These are phyloP conservation scores for Cardiocondyla obscurior DNA, from an alignment of 1,140 invertebrate genomes.

Conservation along the genomic window DNA sequence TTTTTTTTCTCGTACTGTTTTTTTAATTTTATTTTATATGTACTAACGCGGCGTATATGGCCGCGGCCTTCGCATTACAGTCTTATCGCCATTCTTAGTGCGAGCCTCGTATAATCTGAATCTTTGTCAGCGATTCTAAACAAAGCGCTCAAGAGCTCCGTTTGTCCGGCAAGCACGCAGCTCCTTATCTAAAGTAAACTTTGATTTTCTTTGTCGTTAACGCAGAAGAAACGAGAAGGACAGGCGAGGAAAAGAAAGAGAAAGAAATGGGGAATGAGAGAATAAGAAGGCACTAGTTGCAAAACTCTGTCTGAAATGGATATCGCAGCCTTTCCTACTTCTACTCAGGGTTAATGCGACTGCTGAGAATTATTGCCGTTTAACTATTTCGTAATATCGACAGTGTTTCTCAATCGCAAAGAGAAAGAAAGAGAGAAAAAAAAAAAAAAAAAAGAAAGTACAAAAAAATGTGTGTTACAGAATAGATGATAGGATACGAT, in stretches of 20 bases:
- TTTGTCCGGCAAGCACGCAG: slow-evolving; percentile 68
- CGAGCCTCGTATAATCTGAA: slow-evolving; percentile 67
- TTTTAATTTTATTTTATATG: slow-evolving; percentile 53
- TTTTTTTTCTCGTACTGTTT: not conserved
- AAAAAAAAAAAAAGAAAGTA: too few relatives aligned
- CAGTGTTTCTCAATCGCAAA: not conserved
- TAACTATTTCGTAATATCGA: slow-evolving; percentile 1
- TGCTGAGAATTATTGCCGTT: not conserved
- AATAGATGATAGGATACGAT: not conserved
- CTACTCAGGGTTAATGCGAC: not conserved
- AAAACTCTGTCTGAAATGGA: slow-evolving; percentile 58
- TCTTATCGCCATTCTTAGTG: slow-evolving; percentile 63
- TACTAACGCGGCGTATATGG: slow-evolving; percentile 3
- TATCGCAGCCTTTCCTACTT: slow-evolving; percentile 1
- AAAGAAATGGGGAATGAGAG: not conserved
- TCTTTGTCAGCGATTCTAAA: slow-evolving; percentile 75
- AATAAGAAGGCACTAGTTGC: slow-evolving; percentile 20
- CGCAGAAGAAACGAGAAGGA: not conserved
- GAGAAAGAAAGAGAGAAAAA: too few relatives aligned
- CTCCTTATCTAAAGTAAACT: slow-evolving; percentile 78
- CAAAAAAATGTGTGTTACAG: too few relatives aligned
- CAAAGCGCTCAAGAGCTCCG: slow-evolving; percentile 70
- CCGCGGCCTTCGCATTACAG: slow-evolving; percentile 63
- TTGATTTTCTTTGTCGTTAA: slow-evolving; percentile 72
- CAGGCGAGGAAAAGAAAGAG: not conserved